Evolutionary conservation across 2,113 vertebrate genomes (phyloP), one percentile per base, ranked within the genome.

Genomic region (Sterrhoptilus dennistouni): DNA sequence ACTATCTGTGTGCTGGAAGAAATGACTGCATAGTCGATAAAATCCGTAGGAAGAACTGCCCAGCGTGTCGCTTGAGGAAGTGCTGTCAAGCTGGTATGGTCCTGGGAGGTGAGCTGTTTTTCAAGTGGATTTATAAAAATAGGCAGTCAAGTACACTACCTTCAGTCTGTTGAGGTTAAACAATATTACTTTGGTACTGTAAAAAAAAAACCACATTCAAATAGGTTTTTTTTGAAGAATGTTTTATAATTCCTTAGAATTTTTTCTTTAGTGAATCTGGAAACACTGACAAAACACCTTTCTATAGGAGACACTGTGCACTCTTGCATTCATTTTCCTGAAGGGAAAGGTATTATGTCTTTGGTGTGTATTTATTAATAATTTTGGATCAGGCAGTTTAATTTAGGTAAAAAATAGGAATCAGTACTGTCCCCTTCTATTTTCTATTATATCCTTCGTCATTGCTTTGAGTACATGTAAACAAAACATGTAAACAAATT

Each of bases 21-120:
- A 99, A 99, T 53, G 99, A 99, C 97, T 99, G 99, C 97, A 99
- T 99, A 90, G 99, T 99, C 52, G 99, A 99, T 98, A 99, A 99
- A 97, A 99, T 99, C 83, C 98, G 99, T 72, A 99, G 99, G 86
- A 99, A 99, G 97, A 99, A 99, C 93, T 99, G 99, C 90, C 99
- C 99, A 6, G 99, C 99, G 0, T 99, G 99, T 97, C 99, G 99
- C 63, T 98, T 99, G 64, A 97, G 99, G 95, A 99, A 99, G 95
- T 99, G 99, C 96, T 99, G 99, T 91, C 99, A 99, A 92, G 99
- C 99, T 1, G 99, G 99, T 75, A 99, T 99, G 99, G 99, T 99
- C 91, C 98, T 99, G 18, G 99, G 99, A 99, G 99, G 99, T 99
- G 98, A 97, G 87, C 50, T 47, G 76, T 31, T 40, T 91, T 44